These are phyloP conservation scores for Acronicta aceris DNA, from an alignment of 2,888 invertebrate genomes.

Conservation along the genomic window DNA sequence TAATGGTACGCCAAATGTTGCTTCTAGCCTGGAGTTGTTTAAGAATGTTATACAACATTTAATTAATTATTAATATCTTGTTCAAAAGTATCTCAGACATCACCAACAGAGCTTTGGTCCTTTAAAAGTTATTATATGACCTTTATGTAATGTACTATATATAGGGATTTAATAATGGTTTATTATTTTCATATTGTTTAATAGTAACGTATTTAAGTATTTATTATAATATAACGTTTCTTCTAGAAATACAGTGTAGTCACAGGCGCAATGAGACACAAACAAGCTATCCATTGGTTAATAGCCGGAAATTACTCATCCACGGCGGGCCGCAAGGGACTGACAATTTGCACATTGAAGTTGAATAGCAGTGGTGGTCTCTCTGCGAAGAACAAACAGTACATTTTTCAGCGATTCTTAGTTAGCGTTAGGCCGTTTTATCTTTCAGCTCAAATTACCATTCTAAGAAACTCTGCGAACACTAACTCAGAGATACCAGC, in stretches of 20 bases:
- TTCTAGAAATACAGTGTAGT: conserved; percentile 44
- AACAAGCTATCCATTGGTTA: conserved; percentile 49
- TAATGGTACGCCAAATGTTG: no score
- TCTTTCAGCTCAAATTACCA: conserved; percentile 34
- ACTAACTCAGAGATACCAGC: conserved; percentile 23
- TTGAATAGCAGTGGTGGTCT: conserved; percentile 17
- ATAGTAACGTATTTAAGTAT: no score
- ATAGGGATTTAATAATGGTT: no score
- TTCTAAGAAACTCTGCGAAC: conserved; percentile 45
- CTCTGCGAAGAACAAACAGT: conserved; percentile 21
- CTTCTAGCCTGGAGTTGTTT: no score
- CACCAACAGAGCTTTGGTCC: no score
- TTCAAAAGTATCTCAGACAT: no score
- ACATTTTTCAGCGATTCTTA: conserved; percentile 24
- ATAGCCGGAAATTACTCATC: conserved; percentile 58
- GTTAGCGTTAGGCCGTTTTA: conserved; percentile 26
- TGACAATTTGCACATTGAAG: conserved; percentile 11
- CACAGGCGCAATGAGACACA: conserved; percentile 33
- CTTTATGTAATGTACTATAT: no score
- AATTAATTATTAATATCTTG: no score
- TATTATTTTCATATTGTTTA: no score
- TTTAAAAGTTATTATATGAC: no score
- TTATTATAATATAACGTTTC: not conserved
- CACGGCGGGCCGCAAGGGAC: conserved; percentile 45
- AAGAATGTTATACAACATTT: no score